These are phyloP conservation scores for Propithecus deckenii DNA, from an alignment of 2,797 vertebrate genomes.

Conservation along the genomic window DNA sequence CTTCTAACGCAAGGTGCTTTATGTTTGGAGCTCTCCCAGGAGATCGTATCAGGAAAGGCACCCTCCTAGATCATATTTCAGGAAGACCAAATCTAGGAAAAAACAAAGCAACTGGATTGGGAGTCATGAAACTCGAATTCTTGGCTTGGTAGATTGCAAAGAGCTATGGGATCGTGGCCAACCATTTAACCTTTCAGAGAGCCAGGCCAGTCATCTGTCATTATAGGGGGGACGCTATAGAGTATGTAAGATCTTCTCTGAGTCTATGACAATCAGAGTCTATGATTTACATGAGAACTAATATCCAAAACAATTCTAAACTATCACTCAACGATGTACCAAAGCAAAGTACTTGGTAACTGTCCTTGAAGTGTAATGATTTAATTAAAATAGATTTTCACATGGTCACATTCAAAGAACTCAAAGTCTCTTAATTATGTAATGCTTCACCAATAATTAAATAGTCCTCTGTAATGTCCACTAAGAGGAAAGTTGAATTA, in stretches of 20 bases:
- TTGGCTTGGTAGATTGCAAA: neutral
- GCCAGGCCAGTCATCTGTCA: neutral
- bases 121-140: neutral
- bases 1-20: neutral
- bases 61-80: neutral
- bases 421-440: conserved; percentile 84
- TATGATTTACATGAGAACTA: conserved; percentile 50
- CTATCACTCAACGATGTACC: conserved; percentile 67
- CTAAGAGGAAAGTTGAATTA: conserved; percentile 79
- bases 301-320: conserved; percentile 61
- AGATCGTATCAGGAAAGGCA: neutral
- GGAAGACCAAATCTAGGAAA: neutral
- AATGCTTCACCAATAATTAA: conserved; percentile 84
- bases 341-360: conserved; percentile 76
- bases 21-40: neutral
- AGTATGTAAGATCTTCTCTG: neutral
- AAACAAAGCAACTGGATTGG: neutral
- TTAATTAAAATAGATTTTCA: conserved; percentile 83
- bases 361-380: conserved; percentile 80
- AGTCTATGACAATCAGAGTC: neutral
- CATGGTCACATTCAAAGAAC: conserved; percentile 80
- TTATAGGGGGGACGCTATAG: neutral
- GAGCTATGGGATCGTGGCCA: neutral
- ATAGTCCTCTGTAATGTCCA: conserved; percentile 77
- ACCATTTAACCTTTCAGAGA: neutral